Evolutionary conservation across 2,888 invertebrate genomes (phyloP).

Genomic region (Uropetala carovei): DNA sequence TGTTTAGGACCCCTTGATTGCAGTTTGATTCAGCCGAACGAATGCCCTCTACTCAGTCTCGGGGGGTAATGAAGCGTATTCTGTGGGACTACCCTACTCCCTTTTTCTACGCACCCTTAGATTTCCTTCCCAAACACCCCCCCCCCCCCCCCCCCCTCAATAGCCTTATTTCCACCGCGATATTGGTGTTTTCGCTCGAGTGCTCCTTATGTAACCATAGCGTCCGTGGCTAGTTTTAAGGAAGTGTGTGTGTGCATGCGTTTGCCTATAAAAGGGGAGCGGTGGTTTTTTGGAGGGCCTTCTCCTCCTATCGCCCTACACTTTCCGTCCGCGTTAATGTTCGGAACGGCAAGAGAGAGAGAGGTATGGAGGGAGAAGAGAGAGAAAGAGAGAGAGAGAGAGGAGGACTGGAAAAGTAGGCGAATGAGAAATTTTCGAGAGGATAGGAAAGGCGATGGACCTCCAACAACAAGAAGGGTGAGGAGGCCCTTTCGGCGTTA

Average conservation of each 20-base stretch:
- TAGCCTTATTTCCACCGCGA: constrained; percentile 10
- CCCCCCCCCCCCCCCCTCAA: constrained; percentile 30
- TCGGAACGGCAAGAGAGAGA: background rate
- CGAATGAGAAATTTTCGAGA: background rate
- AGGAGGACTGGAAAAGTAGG: background rate
- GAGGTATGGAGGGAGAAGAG: background rate
- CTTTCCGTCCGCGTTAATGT: constrained; percentile 8
- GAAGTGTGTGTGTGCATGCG: background rate
- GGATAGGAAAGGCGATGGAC: constrained; percentile 1
- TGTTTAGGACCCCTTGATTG: constrained; percentile 40
- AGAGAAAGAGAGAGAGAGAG: background rate
- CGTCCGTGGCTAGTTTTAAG: constrained; percentile 31
- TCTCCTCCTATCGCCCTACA: background rate
- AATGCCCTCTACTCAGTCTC: constrained; percentile 48
- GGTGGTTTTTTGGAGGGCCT: background rate
- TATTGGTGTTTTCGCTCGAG: constrained; percentile 51
- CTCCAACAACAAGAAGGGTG: background rate
- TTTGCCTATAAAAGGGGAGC: background rate
- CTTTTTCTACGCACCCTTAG: background rate
- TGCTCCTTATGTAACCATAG: constrained; percentile 56
- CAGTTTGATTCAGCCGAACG: constrained; percentile 51
- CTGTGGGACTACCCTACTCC: background rate
- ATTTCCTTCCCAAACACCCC: background rate
- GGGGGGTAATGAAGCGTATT: constrained; percentile 59
- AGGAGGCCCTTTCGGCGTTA: constrained; percentile 33